These are phyloP conservation scores for Octopus sinensis DNA, from an alignment of 1,140 invertebrate genomes.

Conservation along the genomic window DNA sequence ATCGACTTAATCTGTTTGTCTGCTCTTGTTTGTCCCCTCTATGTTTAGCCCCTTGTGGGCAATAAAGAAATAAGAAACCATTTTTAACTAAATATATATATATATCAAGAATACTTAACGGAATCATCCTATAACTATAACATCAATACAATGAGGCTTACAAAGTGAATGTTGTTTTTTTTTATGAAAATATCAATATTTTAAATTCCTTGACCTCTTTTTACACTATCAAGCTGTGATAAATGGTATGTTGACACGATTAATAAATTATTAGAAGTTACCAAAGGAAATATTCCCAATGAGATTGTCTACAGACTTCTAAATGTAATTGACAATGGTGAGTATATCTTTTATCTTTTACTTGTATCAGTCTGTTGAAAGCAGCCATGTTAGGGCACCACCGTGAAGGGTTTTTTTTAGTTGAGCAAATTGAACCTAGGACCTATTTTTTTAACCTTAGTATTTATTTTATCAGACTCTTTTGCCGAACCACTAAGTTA, in stretches of 20 bases:
- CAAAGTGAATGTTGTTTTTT: neutral
- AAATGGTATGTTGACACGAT: slow-evolving; percentile 12
- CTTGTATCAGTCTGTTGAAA: neutral
- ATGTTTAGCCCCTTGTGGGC: too few species aligned
- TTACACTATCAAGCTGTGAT: neutral
- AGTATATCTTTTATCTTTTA: neutral
- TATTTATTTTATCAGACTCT: neutral
- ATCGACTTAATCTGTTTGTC: too few species aligned
- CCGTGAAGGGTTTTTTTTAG: neutral
- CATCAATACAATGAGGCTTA: too few species aligned
- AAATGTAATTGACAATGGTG: slow-evolving; percentile 6
- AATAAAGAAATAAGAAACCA: too few species aligned
- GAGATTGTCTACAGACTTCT: neutral
- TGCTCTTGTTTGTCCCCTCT: too few species aligned
- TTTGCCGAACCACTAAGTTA: neutral
- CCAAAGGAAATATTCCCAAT: neutral
- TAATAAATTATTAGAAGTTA: slow-evolving; percentile 3
- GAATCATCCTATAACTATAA: too few species aligned
- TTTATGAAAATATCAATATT: neutral
- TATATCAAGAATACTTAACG: too few species aligned
- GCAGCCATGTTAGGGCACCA: neutral
- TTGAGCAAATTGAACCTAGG: neutral
- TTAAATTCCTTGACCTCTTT: neutral
- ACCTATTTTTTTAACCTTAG: neutral
- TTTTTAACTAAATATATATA: too few species aligned